These are phyloP conservation scores for Psilanteris sp. DNA, from an alignment of 1,140 invertebrate species.

Conservation along the genomic window DNA sequence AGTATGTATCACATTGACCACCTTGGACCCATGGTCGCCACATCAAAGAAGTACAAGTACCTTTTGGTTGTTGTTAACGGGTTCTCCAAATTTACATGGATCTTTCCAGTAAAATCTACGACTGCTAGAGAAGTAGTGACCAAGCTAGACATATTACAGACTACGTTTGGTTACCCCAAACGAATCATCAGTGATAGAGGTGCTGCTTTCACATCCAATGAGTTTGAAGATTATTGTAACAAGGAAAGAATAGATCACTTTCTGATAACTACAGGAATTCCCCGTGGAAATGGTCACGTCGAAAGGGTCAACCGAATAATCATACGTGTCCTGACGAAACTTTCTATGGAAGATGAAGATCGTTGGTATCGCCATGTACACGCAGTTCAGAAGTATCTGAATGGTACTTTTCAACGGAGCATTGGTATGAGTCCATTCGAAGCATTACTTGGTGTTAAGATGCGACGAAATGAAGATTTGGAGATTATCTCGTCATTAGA, in stretches of 20 bases:
- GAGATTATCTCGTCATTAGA: background rate
- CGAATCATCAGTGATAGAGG: background rate
- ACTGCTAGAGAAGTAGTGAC: background rate
- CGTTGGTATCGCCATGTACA: slow-evolving; percentile 1
- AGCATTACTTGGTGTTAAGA: background rate
- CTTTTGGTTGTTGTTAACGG: background rate
- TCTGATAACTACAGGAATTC: background rate
- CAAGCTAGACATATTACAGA: slow-evolving; percentile 43
- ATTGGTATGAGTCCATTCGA: background rate
- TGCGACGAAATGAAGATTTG: background rate
- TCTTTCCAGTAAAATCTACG: background rate
- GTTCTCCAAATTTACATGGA: background rate
- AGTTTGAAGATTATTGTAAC: background rate
- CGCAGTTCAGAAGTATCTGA: background rate
- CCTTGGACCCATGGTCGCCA: background rate
- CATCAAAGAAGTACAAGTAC: background rate
- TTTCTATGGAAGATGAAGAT: background rate
- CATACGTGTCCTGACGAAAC: background rate
- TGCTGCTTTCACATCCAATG: background rate
- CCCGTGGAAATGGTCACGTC: background rate
- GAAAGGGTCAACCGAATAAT: background rate
- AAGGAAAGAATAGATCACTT: background rate
- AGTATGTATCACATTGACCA: background rate
- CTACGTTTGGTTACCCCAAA: slow-evolving; percentile 29
- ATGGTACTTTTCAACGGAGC: background rate